Percentiles rank a stretch among this genome's conserved stretches.
Conservation (phyloP, 2,797 vertebrate genomes). For the Neoniphon sammara region DNA sequence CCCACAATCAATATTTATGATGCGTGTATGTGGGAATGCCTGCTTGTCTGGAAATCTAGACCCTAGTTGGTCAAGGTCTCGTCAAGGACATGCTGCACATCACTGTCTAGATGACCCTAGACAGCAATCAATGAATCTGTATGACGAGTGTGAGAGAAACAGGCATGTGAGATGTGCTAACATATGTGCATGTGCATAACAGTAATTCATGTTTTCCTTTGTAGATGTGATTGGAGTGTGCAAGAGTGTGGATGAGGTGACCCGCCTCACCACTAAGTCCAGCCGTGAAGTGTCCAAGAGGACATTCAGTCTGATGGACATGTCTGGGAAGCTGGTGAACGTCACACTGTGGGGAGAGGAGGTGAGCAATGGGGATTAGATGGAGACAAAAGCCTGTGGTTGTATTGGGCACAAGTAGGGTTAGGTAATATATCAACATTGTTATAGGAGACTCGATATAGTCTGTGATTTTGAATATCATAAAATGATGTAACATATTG, state of each 20-base stretch:
- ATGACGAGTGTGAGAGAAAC: too few relatives aligned
- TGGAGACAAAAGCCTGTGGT: neutral
- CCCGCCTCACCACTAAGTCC: constrained; percentile 90
- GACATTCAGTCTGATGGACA: constrained; percentile 91
- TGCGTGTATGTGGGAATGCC: constrained; percentile 27
- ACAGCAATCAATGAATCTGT: neutral
- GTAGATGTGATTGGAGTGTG: constrained; percentile 97
- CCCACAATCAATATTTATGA: constrained; percentile 57
- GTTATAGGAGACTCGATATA: too few relatives aligned
- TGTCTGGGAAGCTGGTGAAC: constrained; percentile 90
- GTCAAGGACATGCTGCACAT: neutral
- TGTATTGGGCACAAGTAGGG: neutral
- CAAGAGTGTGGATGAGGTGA: constrained; percentile 90
- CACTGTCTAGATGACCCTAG: neutral
- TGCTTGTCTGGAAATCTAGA: neutral
- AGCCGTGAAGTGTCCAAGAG: constrained; percentile 94
- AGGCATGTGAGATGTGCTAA: neutral
- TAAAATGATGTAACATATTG: too few relatives aligned
- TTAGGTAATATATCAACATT: too few relatives aligned
- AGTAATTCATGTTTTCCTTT: constrained; percentile 33
- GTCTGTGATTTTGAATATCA: too few relatives aligned
- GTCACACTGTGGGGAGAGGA: constrained; percentile 95
- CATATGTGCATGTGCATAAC: too few relatives aligned
- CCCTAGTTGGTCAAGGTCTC: neutral
- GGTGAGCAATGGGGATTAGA: constrained; percentile 78